A percentile compares a stretch with the other conserved stretches of the same genome.
phyloP scores from a whole-genome alignment of 2,888 invertebrate genomes.

The Volucella inanis region DNA sequence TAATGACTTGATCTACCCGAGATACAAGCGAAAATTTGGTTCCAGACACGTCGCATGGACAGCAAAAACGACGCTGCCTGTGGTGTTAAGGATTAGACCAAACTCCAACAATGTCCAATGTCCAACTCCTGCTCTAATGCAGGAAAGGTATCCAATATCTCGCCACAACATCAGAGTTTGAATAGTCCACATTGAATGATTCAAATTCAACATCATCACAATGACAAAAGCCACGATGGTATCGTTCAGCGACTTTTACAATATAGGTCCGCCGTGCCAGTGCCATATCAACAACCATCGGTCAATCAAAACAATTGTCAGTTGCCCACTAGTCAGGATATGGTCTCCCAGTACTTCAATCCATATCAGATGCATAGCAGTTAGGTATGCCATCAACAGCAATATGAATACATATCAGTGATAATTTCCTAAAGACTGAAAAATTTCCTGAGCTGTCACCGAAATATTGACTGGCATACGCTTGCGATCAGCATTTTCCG shows the following conservation, averaged over 20 bases:
- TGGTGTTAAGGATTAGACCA: slow-evolving; percentile 51
- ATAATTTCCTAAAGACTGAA: background rate
- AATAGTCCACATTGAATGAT: slow-evolving; percentile 5
- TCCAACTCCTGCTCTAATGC: slow-evolving; percentile 44
- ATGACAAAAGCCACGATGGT: slow-evolving; percentile 68
- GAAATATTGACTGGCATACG: slow-evolving; percentile 9
- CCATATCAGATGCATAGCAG: slow-evolving; percentile 56
- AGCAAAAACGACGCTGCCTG: slow-evolving; percentile 84
- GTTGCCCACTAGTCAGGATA: slow-evolving; percentile 10
- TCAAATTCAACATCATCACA: slow-evolving; percentile 22
- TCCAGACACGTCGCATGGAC: slow-evolving; percentile 92
- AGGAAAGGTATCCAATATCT: slow-evolving; percentile 43
- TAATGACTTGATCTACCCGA: slow-evolving; percentile 95
- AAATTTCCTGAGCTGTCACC: slow-evolving; percentile 4
- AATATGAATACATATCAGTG: background rate
- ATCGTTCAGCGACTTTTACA: slow-evolving; percentile 77
- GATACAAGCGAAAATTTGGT: slow-evolving; percentile 94
- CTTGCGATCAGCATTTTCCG: slow-evolving; percentile 52
- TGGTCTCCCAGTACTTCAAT: slow-evolving; percentile 48
- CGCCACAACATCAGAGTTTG: slow-evolving; percentile 49
- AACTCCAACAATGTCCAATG: slow-evolving; percentile 37
- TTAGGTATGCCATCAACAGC: slow-evolving; percentile 2
- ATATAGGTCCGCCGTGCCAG: slow-evolving; percentile 60
- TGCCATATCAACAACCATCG: slow-evolving; percentile 40
- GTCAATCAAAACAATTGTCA: slow-evolving; percentile 7